These are phyloP conservation scores for Allophyes oxyacanthae DNA, from an alignment of 2,888 invertebrate genomes.

Conservation along the genomic window DNA sequence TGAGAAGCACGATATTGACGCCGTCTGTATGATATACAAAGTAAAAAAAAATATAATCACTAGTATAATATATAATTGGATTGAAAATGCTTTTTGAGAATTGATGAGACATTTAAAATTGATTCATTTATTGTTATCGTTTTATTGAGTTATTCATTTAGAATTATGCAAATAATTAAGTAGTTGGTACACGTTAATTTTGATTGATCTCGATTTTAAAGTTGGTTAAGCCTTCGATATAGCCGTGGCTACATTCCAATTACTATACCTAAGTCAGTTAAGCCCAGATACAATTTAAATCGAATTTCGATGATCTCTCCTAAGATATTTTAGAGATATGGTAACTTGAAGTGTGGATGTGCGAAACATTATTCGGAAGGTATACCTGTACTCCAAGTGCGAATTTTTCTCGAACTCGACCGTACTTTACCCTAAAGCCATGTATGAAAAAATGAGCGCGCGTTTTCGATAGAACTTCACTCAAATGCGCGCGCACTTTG, in stretches of 20 bases:
- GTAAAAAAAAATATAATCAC: constrained; percentile 37
- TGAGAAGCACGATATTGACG: constrained; percentile 53
- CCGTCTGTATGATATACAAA: constrained; percentile 58
- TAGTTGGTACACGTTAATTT: constrained; percentile 32
- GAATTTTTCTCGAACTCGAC: too few relatives aligned
- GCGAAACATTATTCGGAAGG: constrained; percentile 64
- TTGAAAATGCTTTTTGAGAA: constrained; percentile 45
- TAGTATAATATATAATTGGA: constrained; percentile 46
- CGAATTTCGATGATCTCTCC: constrained; percentile 69
- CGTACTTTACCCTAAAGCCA: too few relatives aligned
- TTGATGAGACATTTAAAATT: constrained; percentile 40
- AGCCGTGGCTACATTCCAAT: constrained; percentile 71
- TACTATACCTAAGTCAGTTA: constrained; percentile 53
- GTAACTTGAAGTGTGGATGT: constrained; percentile 76
- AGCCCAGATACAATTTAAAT: constrained; percentile 53
- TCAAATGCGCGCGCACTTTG: too few relatives aligned
- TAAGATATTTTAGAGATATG: constrained; percentile 66
- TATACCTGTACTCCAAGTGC: too few relatives aligned
- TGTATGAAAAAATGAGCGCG: too few relatives aligned
- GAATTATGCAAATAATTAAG: constrained; percentile 22
- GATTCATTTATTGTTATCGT: constrained; percentile 33
- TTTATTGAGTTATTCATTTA: constrained; percentile 33
- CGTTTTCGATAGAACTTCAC: too few relatives aligned
- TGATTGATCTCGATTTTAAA: constrained; percentile 54
- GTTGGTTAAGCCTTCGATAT: constrained; percentile 56